Percentiles rank a stretch among this genome's conserved stretches.
Evolutionary conservation across 1,140 invertebrate species (phyloP).

Genomic region (Aphelenchoides besseyi): DNA sequence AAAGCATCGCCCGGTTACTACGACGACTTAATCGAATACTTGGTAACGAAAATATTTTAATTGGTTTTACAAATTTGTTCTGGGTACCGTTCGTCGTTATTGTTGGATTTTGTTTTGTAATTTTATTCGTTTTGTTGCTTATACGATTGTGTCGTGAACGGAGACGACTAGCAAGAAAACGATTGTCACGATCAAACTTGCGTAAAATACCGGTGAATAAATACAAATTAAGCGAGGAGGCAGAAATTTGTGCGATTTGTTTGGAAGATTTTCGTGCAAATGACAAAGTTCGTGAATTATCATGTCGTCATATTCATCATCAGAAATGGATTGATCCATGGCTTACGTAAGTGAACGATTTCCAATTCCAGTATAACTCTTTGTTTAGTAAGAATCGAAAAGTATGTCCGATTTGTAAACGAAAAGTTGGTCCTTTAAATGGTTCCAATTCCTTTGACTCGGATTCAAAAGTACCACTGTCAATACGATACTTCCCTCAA

Average conservation of each 20-base stretch:
- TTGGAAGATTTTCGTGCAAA: constrained; percentile 94
- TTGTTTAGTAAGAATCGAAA: constrained; percentile 73
- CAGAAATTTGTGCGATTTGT: constrained; percentile 94
- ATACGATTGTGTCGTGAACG: constrained; percentile 58
- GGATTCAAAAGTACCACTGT: too few relatives aligned
- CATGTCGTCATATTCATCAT: constrained; percentile 94
- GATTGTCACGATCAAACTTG: constrained; percentile 55
- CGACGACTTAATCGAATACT: too few relatives aligned
- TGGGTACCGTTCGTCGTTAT: constrained; percentile 57
- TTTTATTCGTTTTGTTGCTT: constrained; percentile 57
- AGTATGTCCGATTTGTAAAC: constrained; percentile 94
- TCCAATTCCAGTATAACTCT: too few relatives aligned
- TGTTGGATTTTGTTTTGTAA: constrained; percentile 59
- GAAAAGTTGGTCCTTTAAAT: constrained; percentile 79
- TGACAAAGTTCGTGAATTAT: constrained; percentile 86
- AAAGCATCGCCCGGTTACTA: too few relatives aligned
- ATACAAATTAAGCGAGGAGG: constrained; percentile 47
- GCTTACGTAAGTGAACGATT: constrained; percentile 74
- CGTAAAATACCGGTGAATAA: constrained; percentile 58
- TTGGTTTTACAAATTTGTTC: constrained; percentile 51
- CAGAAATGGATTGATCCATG: constrained; percentile 96
- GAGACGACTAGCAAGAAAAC: constrained; percentile 50
- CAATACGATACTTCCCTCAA: too few relatives aligned
- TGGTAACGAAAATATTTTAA: too few relatives aligned
- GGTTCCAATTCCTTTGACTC: too few relatives aligned